Evolutionary conservation across 2,888 invertebrate genomes (phyloP), one percentile per base, ranked within the genome.

Genomic region (Exocentrus adspersus): DNA sequence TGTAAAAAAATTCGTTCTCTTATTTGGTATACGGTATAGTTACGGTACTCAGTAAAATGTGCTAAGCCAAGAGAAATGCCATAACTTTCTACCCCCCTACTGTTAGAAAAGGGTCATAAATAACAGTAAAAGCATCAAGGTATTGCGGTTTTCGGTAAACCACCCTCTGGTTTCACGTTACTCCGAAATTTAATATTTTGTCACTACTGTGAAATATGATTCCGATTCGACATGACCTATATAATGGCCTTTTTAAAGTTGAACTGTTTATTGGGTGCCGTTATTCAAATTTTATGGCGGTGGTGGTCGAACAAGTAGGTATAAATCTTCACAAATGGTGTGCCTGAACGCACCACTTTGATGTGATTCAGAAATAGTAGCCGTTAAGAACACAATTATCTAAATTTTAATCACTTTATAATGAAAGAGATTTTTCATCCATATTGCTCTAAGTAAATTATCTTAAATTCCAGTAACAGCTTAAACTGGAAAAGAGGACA

Each of bases 131-230:
- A 48, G 28, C 41, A 41, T 24, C 12, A 12, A 16, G 19, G 43
- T 43, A 30, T 42, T 63, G 63, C 53, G 63, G 58, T 63, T 59
- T 58, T 37, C 48, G 59, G 59, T 63, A 51, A 41, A 63, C 62
- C 62, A 53, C 28, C 48, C 52, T 52, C 45, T 14, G 41, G 51
- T 53, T 53, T 42, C 28, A 24, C 20, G 58, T 42, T 45, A 57
- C 62, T 12, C 28, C 16, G 51, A 43, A 58, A 12, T 50, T 57
- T 48, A 59, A 50, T 41, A 48, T 32, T 53, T 28, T 63, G 63
- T 54, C 53, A 59, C 59, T 46, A 7, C 9, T 28, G 21, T 58
- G 53, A 59, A 53, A 52, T 63, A 59, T 43, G 46, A 51, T n/a
- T 12, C 20, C 32, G 54, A 59, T 63, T 20, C 24, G 19, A 53